Percentiles rank a stretch among this genome's conserved stretches.
Evolutionary conservation across 2,113 vertebrate species (phyloP).

Genomic region (Albula glossodonta): DNA sequence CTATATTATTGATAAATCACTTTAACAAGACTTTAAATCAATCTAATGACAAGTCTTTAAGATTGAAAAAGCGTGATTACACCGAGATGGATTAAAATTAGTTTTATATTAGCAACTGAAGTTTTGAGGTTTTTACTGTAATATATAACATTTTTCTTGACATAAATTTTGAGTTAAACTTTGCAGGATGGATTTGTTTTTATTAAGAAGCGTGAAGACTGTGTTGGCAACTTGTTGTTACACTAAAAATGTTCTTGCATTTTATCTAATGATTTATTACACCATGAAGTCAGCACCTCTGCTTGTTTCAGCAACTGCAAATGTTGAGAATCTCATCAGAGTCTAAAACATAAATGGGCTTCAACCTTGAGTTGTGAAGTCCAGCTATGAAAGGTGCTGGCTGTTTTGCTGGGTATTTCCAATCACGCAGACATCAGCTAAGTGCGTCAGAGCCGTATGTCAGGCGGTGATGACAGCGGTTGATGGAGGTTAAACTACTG

Average conservation of each 20-base stretch:
- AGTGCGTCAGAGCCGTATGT: not conserved
- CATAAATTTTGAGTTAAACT: too few species aligned
- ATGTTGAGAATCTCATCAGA: not conserved
- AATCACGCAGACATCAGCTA: not conserved
- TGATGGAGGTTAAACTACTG: not conserved
- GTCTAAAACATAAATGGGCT: not conserved
- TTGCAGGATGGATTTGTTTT: too few species aligned
- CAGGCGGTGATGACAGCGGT: not conserved
- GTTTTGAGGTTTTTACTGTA: too few species aligned
- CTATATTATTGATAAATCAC: not conserved
- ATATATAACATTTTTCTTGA: too few species aligned
- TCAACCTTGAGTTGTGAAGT: not conserved
- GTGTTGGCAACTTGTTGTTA: not conserved
- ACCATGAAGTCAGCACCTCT: too few species aligned
- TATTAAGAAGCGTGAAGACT: too few species aligned
- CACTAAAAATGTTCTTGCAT: not conserved
- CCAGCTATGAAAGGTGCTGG: not conserved
- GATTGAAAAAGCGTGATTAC: not conserved
- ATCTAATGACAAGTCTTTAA: not conserved
- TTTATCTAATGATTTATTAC: not conserved
- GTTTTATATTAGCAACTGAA: too few species aligned
- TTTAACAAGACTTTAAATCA: not conserved
- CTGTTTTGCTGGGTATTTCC: not conserved
- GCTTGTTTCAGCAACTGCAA: too few species aligned
- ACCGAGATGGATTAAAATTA: too few species aligned